A percentile compares a stretch with the other conserved stretches of the same genome.
Evolutionary conservation across 2,113 vertebrate genomes (phyloP).

Genomic region (Oplegnathus fasciatus): DNA sequence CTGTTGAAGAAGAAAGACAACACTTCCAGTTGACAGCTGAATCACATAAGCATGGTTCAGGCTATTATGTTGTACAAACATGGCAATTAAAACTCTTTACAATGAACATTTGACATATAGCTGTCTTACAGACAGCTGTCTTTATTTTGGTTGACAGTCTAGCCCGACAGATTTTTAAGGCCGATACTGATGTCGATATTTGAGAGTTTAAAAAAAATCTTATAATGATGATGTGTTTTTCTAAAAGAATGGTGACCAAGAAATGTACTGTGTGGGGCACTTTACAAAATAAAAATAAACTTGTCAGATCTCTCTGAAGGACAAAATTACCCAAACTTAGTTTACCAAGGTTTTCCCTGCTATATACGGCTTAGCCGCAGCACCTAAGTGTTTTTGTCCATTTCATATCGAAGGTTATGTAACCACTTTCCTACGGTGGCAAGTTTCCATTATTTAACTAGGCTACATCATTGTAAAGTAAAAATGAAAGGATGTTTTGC

Average conservation of each 20-base stretch:
- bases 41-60: slow-evolving; percentile 3
- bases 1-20: neutral
- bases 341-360: too few species aligned
- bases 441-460: too few species aligned
- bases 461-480: too few species aligned
- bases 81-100: neutral
- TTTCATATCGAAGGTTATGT: too few species aligned
- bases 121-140: neutral
- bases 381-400: too few species aligned
- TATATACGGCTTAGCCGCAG: too few species aligned
- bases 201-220: neutral
- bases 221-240: too few species aligned
- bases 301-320: neutral
- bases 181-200: neutral
- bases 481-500: too few species aligned
- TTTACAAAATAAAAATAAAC: neutral
- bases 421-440: too few species aligned
- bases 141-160: neutral
- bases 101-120: neutral
- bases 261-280: neutral
- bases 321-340: too few species aligned
- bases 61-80: slow-evolving; percentile 1
- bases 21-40: neutral
- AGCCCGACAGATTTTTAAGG: neutral
- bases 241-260: too few species aligned